phyloP scores from a whole-genome alignment of 2,888 invertebrate species.

The Chalcosyrphus nemorum region DNA sequence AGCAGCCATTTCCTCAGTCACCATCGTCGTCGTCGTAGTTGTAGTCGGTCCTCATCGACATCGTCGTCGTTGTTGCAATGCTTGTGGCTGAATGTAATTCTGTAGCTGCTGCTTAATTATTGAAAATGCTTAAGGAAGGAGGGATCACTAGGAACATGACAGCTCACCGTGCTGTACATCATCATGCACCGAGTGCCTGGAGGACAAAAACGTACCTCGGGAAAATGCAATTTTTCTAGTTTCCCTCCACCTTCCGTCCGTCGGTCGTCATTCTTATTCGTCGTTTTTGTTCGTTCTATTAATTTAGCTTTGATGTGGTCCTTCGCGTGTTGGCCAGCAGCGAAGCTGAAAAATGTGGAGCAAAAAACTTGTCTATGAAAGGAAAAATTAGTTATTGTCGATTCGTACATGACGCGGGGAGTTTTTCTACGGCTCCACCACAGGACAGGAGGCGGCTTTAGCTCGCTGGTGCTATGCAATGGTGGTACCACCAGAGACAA shows the following conservation, averaged over 20 bases:
- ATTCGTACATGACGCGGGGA: conserved; percentile 71
- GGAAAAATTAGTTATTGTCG: conserved; percentile 73
- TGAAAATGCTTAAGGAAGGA: conserved; percentile 73
- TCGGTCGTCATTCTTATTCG: conserved; percentile 3
- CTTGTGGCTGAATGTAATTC: conserved; percentile 64
- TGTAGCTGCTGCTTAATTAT: conserved; percentile 72
- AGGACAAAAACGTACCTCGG: conserved; percentile 67
- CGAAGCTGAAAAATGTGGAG: conserved; percentile 66
- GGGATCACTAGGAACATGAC: conserved; percentile 71
- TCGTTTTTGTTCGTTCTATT: conserved; percentile 62
- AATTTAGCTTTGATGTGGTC: conserved; percentile 70
- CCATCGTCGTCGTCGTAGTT: conserved; percentile 27
- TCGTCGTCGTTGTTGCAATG: conserved; percentile 47
- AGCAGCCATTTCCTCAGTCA: conserved; percentile 40
- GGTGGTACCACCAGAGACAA: conserved; percentile 35
- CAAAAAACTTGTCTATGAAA: conserved; percentile 73
- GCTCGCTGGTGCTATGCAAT: not conserved
- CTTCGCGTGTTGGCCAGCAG: conserved; percentile 65
- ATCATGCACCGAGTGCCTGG: conserved; percentile 65
- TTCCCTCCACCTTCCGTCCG: not conserved
- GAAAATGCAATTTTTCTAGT: conserved; percentile 70
- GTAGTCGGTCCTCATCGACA: not conserved
- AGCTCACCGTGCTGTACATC: conserved; percentile 73
- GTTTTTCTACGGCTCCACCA: conserved; percentile 38
- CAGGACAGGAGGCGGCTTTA: not conserved